Evolutionary conservation across 2,888 invertebrate genomes (phyloP), one percentile per base, ranked within the genome.

Genomic region (Linyphia triangularis): DNA sequence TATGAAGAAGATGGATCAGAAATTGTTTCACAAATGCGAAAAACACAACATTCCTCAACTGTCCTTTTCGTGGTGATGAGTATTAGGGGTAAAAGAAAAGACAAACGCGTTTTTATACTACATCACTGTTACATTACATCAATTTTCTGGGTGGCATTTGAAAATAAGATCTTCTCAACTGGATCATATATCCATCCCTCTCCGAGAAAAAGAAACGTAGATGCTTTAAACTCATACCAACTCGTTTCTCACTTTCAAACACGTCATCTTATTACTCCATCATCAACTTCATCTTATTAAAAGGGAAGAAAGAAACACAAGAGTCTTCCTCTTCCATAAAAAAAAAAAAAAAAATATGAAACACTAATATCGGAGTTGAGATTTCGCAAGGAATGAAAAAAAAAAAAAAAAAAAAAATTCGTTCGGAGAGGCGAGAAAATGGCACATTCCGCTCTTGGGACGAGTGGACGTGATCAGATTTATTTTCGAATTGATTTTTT

Each of bases 391-490:
- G 1, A 30, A 59, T 9, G 9, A 59, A 59, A 9, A 19, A 59
- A n/a, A 59, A 9, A n/a, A 9, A 65, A 30, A 28, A 65, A 30
- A 43, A 43, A 13, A 70, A 16, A 19, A 33, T 67, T 9, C n/a
- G 24, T 19, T 10, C 6, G 19, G 40, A 24, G 28, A n/a, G 30
- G 59, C 57, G 73, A 30, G 73, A 73, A 73, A 73, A 73, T 33
- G 70, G 26, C 70, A 43, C 40, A 59, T 69, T 24, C 24, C n/a
- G 16, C n/a, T 16, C 22, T 73, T 73, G 26, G 6, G 73, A 19
- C 7, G 28, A 22, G 57, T 59, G 57, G 57, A 77, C 77, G 63
- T 77, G 77, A 77, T 63, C 63, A 13, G 77, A 61, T 77, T 77
- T 59, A 59, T 63, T 40, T 37, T 61, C 40, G 61, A 63, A 63